Evolutionary conservation across 2,113 vertebrate species (phyloP).

Genomic region (Mormyrus lacerda): DNA sequence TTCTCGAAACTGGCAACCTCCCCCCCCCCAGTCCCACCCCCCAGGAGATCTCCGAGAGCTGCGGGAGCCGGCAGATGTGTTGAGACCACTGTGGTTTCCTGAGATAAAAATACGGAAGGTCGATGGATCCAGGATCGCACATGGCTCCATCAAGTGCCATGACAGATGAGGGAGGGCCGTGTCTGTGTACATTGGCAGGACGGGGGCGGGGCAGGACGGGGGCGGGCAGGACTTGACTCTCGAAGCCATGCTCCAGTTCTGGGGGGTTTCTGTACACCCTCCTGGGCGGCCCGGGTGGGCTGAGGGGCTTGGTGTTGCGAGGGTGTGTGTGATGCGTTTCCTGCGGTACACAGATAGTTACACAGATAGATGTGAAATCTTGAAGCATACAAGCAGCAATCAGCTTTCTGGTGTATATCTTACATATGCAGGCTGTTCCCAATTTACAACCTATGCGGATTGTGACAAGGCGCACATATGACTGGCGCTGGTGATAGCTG

Average conservation of each 20-base stretch:
- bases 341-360: background rate
- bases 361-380: background rate
- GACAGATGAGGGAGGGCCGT: background rate
- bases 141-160: background rate
- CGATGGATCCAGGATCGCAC: background rate
- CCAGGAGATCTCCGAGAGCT: background rate
- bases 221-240: background rate
- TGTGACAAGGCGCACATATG: background rate
- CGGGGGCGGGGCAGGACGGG: background rate
- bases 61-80: background rate
- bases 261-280: background rate
- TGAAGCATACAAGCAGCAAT: background rate
- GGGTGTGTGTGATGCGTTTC: background rate
- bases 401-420: background rate
- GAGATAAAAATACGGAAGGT: background rate
- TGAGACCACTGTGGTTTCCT: background rate
- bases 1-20: background rate
- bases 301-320: background rate
- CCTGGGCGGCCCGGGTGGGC: background rate
- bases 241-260: background rate
- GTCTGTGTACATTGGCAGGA: background rate
- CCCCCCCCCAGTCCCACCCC: background rate
- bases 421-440: background rate
- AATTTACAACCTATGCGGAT: background rate
- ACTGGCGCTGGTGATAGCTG: background rate